Base-by-base conservation (phyloP, 2,888 invertebrate species). In the Drosophila aldrichi region DNA sequence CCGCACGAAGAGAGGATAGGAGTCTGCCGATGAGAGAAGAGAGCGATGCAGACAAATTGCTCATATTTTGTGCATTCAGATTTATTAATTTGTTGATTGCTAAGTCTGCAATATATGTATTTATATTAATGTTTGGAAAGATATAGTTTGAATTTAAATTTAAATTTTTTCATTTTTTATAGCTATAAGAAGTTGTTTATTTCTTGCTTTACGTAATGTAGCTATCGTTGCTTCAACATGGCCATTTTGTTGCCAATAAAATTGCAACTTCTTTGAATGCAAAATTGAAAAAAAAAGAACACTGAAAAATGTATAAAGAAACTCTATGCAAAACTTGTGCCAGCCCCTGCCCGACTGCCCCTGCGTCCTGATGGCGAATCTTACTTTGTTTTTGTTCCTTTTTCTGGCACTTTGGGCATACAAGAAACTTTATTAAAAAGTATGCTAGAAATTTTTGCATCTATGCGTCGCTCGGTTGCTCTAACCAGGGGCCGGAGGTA, bases 351-450 rank as follows among this genome's bases (percentile, higher is more conserved):
- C 7, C 32, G 5, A 3, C 32, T 36, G 25, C 12, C 54, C 36
- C 36, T 18, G 44, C 57, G 62, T 41, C 34, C 36, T 57, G 36
- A 22, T 36, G 9, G 7, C 49, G 48, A 22, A 52, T 43, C 51
- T 48, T 62, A 57, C 66, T 58, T 44, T 25, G 55, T 62, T 70
- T 57, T 56, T 62, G 49, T 49, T 69, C 52, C 40, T 57, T 74
- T 77, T 81, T 71, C 70, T 82, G 71, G 73, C 89, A 86, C 75
- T 84, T 85, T 82, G 83, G 70, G 85, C 85, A 72, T 74, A 70
- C 77, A 82, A 69, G 81, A 88, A 84, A 84, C 86, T 88, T 84
- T 84, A 84, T 84, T 88, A 84, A 84, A 84, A 84, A 88, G 72
- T 88, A 86, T 82, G 83, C 75, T 72, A 78, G 78, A 71, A 76